Base-by-base conservation (phyloP, 2,888 invertebrate species). In the Cephus spinipes region DNA sequence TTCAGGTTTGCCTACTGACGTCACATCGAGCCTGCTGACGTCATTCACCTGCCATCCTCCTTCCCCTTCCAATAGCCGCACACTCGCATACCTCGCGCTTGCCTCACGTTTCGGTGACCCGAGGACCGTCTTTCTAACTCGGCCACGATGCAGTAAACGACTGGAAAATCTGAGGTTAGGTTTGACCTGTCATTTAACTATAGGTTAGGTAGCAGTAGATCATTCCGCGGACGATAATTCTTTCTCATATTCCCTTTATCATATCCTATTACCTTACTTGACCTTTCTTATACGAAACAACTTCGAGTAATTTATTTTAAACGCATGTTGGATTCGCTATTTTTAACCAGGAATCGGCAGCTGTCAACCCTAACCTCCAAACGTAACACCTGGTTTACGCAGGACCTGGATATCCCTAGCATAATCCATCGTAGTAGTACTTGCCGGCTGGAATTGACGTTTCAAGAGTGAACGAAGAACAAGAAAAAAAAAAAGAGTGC, bases 21-120 rank as follows among this genome's bases (percentile, higher is more conserved):
- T 90, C 90, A 90, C 84, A 79, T 79, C 80, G 79, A 85, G 84
- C 83, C 83, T 81, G 80, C 81, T 89, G 89, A 90, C 90, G 89
- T 90, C 90, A 90, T 87, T 86, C 85, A 89, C 85, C 86, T 87
- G 87, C 83, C 80, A 81, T 82, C 83, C 78, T 81, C 84, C 83
- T 79, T 79, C 79, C 79, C 81, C 76, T 75, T 74, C 78, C 75
- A 71, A 23, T 23, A n/a, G 31, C 75, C 80, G 77, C 69, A 68
- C 69, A 78, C 35, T 77, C 78, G 40, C 36, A 40, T 80, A 32
- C 68, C 76, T 55, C 55, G 23, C 23, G 23, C 15, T 55, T 55
- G 77, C 77, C 32, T 81, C 74, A 78, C 81, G 79, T 84, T 85
- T 83, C 85, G 85, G 85, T 83, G 82, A 84, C 85, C 82, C 79